Base-by-base conservation (phyloP, 2,113 vertebrate species). In the Elgaria multicarinata region DNA sequence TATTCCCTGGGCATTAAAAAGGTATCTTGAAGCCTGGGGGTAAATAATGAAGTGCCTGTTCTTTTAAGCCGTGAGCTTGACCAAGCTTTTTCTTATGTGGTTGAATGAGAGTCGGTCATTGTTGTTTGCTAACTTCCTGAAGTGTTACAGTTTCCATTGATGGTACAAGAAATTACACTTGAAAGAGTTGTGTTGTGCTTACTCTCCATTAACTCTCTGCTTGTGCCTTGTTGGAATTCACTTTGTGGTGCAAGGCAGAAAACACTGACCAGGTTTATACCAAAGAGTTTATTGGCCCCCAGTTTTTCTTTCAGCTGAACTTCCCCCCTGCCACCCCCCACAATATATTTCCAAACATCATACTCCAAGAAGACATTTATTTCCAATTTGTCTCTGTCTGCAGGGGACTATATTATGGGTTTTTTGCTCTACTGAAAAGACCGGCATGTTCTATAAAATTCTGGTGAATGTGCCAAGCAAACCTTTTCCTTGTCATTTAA, bases 391-490 rank as follows among this genome's bases (percentile, higher is more conserved):
- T 71, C 28, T 53, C 0, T 80, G n/a, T 24, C 77, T 75, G 89
- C 46, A 55, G 53, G 13, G 89, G 55, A 93, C 58, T 44, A 16
- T 4, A n/a, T 10, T 33, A 2, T 22, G 2, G n/a, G n/a, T n/a
- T 80, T 53, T 82, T 86, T 83, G 66, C 16, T 22, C 4, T 75
- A 16, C 26, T 53, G n/a, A 28, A 77, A 83, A 89, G 20, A 58
- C 20, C 0, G 26, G 12, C 0, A 0, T 44, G 33, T 67, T 39
- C 14, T 0, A 0, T 46, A 85, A 55, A 4, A 3, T 33, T 22
- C 74, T 87, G 39, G 55, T 16, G 50, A 79, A 79, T 74, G 6
- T 33, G 0, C 72, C 64, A 87, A 66, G 75, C 77, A 4, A 46
- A 26, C 64, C 3, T 50, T 79, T 71, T 53, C 2, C 46, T 46